Evolutionary conservation across 2,797 vertebrate genomes (phyloP).

Genomic region (Microctenopoma steveboyesi): DNA sequence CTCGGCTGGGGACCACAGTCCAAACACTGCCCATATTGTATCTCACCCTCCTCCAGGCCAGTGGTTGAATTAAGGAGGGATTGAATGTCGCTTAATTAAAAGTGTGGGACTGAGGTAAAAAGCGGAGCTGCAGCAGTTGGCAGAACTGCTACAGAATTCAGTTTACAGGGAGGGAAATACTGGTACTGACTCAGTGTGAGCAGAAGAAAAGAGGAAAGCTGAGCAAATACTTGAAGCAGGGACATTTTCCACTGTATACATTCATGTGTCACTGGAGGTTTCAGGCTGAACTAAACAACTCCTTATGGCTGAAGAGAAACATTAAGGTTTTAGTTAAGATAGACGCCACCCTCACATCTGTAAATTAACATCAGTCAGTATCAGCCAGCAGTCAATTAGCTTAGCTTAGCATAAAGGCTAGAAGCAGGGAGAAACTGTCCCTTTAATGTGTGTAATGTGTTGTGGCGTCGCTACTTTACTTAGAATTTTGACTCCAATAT

Average conservation of each 20-base stretch:
- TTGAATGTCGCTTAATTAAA: conserved; percentile 72
- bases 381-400: too few species aligned
- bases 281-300: neutral
- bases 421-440: too few species aligned
- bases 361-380: too few species aligned
- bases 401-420: too few species aligned
- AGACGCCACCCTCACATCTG: too few species aligned
- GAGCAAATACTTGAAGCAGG: neutral
- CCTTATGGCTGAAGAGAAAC: too few species aligned
- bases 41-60: conserved; percentile 4
- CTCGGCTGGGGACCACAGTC: conserved; percentile 32
- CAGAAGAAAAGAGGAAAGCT: neutral
- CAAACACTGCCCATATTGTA: conserved; percentile 78
- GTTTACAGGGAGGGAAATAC: neutral
- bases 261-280: too few species aligned
- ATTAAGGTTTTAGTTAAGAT: too few species aligned
- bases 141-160: conserved; percentile 7
- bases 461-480: neutral
- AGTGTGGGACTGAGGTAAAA: conserved; percentile 51
- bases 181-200: neutral
- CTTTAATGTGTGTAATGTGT: neutral
- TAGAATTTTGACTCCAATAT: too few species aligned
- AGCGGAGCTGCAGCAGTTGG: conserved; percentile 31
- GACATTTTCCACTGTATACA: too few species aligned
- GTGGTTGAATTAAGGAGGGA: conserved; percentile 58